Percentiles rank a stretch among this genome's conserved stretches.
These are phyloP conservation scores for Diabrotica virgifera DNA, from an alignment of 1,140 invertebrate species.

Conservation along the genomic window DNA sequence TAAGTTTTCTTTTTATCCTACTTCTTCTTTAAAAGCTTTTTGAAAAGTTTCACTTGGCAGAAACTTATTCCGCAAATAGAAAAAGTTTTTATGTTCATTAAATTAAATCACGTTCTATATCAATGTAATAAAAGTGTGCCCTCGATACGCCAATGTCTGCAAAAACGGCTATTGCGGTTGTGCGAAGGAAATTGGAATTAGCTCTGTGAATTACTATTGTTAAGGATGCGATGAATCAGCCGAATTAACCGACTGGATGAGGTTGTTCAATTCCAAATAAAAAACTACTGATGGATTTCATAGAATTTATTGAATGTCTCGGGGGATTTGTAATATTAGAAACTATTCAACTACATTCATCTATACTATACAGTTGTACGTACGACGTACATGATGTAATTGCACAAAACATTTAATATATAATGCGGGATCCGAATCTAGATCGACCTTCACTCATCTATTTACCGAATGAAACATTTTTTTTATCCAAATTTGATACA, in stretches of 20 bases:
- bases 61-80: not conserved
- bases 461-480: too few relatives aligned
- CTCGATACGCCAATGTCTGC: slow-evolving; percentile 1
- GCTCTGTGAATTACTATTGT: slow-evolving; percentile 14
- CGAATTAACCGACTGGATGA: slow-evolving; percentile 11
- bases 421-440: too few relatives aligned
- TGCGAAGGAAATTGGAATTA: slow-evolving; percentile 15
- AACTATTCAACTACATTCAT: too few relatives aligned
- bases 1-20: not conserved
- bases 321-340: too few relatives aligned
- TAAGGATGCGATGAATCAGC: slow-evolving; percentile 17
- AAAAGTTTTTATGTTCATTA: slow-evolving; percentile 3
- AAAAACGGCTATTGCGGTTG: slow-evolving; percentile 1
- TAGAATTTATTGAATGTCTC: slow-evolving; percentile 4
- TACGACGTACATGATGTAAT: too few relatives aligned
- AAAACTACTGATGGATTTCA: slow-evolving; percentile 13
- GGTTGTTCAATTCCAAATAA: slow-evolving; percentile 11
- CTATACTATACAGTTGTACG: too few relatives aligned
- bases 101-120: slow-evolving; percentile 3
- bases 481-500: too few relatives aligned
- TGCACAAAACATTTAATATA: too few relatives aligned
- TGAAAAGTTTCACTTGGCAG: not conserved
- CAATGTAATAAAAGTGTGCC: not conserved
- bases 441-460: too few relatives aligned
- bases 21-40: not conserved